These are phyloP conservation scores for Autographa pulchrina DNA, from an alignment of 2,888 invertebrate genomes.

Conservation along the genomic window DNA sequence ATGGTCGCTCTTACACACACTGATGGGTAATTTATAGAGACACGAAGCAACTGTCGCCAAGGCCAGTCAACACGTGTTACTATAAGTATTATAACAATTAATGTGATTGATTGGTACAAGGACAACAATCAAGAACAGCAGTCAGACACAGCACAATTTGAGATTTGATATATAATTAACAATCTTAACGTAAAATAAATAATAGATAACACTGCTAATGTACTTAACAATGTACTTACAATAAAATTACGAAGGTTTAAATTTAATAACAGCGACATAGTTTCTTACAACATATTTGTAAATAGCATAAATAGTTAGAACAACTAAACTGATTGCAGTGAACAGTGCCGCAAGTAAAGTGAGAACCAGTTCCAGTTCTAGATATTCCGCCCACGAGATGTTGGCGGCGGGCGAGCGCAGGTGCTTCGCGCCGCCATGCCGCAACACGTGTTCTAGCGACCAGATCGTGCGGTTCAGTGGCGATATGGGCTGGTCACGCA, in stretches of 20 bases:
- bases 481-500: conserved; percentile 75
- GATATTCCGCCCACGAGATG: conserved; percentile 61
- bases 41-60: no score
- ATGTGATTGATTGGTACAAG: no score
- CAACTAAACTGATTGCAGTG: not conserved
- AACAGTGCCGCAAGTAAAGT: conserved; percentile 17
- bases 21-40: no score
- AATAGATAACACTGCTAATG: no score
- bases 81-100: no score
- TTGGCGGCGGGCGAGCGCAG: conserved; percentile 72
- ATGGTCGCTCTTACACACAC: no score
- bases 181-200: no score
- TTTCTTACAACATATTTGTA: not conserved
- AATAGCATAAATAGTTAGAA: not conserved
- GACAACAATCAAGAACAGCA: no score
- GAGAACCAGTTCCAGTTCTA: conserved; percentile 61
- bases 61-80: no score
- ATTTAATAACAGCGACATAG: not conserved
- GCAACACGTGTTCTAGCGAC: conserved; percentile 76
- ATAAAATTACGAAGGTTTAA: not conserved
- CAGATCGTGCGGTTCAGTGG: conserved; percentile 79
- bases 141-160: no score
- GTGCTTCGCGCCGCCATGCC: conserved; percentile 77
- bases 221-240: no score
- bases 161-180: no score